A percentile compares a stretch with the other conserved stretches of the same genome.
Conservation (phyloP, 2,797 vertebrate genomes). For the Myiotriccus ornatus region DNA sequence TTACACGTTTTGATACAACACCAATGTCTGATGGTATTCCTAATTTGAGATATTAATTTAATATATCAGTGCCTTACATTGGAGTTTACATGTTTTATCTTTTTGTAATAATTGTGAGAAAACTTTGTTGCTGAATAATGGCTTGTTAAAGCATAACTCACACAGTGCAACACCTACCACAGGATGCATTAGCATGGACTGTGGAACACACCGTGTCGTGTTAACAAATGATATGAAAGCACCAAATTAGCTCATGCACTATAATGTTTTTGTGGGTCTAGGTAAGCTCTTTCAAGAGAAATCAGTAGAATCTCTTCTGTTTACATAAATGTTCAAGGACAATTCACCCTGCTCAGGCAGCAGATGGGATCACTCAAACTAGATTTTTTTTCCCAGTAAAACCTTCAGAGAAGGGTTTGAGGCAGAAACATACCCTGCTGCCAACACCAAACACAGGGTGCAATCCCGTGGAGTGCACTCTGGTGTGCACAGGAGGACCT, state of each 20-base stretch:
- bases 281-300: background rate
- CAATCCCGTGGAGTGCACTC: accelerated
- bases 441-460: background rate
- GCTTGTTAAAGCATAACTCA: background rate
- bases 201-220: accelerated
- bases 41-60: conserved; percentile 15
- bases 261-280: background rate
- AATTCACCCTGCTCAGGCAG: background rate
- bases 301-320: background rate
- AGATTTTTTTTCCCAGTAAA: background rate
- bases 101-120: background rate
- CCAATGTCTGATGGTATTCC: background rate
- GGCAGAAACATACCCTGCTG: background rate
- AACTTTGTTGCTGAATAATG: background rate
- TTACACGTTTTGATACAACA: background rate
- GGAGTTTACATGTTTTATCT: background rate
- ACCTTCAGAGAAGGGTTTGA: background rate
- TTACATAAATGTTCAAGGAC: background rate
- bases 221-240: background rate
- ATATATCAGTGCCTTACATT: background rate
- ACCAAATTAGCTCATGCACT: background rate
- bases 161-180: background rate
- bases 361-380: background rate
- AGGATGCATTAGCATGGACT: background rate
- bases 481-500: background rate